Evolutionary conservation across 2,888 invertebrate genomes (phyloP).

Genomic region (Polymixis flavicincta): DNA sequence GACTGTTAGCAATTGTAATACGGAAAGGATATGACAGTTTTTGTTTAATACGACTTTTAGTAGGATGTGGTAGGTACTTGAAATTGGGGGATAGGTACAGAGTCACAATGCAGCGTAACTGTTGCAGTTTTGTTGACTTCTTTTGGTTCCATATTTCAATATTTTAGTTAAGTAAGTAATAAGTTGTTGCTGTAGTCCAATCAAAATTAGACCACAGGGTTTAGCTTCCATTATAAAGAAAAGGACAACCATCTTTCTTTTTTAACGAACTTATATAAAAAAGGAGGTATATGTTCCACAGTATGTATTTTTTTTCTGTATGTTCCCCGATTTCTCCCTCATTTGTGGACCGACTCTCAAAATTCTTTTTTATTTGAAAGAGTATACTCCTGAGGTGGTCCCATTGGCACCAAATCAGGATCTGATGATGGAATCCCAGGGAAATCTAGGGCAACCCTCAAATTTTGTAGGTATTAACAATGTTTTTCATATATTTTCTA

Average conservation of each 20-base stretch:
- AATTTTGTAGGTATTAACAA: too few species aligned
- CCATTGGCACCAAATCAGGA: too few species aligned
- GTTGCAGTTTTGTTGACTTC: background rate
- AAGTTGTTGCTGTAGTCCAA: background rate
- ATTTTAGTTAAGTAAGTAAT: background rate
- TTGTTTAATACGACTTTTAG: constrained; percentile 39
- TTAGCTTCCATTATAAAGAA: background rate
- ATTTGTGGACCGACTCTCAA: too few species aligned
- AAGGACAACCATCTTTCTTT: background rate
- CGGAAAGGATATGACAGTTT: constrained; percentile 61
- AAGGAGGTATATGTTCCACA: too few species aligned
- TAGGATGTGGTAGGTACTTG: constrained; percentile 25
- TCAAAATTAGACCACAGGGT: background rate
- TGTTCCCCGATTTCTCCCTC: too few species aligned
- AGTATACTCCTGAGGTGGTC: too few species aligned
- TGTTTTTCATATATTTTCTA: too few species aligned
- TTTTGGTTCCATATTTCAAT: background rate
- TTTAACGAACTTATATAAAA: too few species aligned
- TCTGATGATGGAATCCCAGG: too few species aligned
- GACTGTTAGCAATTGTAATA: constrained; percentile 53
- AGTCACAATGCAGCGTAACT: background rate
- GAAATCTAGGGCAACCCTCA: too few species aligned
- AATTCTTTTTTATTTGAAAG: too few species aligned
- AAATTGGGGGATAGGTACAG: constrained; percentile 2
- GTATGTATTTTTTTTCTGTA: too few species aligned